Percentiles rank a stretch among this genome's conserved stretches.
These are phyloP conservation scores for Hypselothyrea guttata DNA, from an alignment of 2,888 invertebrate species.

Conservation along the genomic window DNA sequence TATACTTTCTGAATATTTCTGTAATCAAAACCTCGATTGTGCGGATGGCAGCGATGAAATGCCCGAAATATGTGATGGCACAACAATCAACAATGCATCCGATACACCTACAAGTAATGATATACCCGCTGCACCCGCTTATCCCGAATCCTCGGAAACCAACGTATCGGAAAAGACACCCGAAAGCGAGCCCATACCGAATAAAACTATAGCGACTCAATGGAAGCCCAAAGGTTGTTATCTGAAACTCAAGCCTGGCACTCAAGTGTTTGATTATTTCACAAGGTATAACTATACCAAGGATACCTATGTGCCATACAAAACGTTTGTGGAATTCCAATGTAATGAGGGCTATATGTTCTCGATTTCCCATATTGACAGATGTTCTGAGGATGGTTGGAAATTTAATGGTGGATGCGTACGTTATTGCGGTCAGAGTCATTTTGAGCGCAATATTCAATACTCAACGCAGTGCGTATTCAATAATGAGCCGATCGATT, in stretches of 20 bases:
- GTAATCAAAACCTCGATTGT: background rate
- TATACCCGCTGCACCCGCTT: too few relatives aligned
- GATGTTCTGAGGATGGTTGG: background rate
- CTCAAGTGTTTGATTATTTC: too few relatives aligned
- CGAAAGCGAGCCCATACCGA: too few relatives aligned
- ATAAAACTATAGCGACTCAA: too few relatives aligned
- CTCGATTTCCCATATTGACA: background rate
- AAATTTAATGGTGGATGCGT: background rate
- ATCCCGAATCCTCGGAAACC: too few relatives aligned
- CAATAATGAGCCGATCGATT: background rate
- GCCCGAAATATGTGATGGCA: background rate
- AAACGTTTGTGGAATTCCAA: too few relatives aligned
- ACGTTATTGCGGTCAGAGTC: background rate
- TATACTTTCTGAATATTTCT: background rate
- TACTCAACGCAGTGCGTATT: background rate
- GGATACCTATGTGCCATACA: too few relatives aligned
- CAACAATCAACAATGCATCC: background rate
- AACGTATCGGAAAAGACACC: too few relatives aligned
- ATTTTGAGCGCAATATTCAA: background rate
- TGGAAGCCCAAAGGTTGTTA: too few relatives aligned
- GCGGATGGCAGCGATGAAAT: conserved; percentile 2
- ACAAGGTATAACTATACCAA: too few relatives aligned
- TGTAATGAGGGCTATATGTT: background rate
- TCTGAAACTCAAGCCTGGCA: too few relatives aligned
- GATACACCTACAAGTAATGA: too few relatives aligned